Evolutionary conservation across 1,140 invertebrate genomes (phyloP).

Genomic region (Chironomus striatipennis): DNA sequence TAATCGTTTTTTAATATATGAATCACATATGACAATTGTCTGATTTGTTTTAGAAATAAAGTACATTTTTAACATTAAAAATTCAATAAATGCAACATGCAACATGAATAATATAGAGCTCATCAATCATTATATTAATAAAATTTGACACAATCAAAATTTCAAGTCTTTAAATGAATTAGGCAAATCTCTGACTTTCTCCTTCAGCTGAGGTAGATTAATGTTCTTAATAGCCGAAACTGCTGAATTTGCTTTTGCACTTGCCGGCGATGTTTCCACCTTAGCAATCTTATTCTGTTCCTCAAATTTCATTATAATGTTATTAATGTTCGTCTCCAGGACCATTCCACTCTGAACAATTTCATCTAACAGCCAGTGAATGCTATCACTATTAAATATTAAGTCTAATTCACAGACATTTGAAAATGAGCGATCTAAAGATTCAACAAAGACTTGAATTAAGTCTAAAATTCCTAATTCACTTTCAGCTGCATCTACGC

Average conservation of each 20-base stretch:
- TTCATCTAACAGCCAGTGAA: not conserved
- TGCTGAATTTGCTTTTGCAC: not conserved
- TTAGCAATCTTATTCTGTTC: slow-evolving; percentile 8
- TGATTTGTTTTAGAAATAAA: slow-evolving; percentile 28
- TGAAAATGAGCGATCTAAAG: not conserved
- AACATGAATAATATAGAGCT: no score
- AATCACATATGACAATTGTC: no score
- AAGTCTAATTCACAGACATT: slow-evolving; percentile 17
- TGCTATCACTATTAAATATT: slow-evolving; percentile 7
- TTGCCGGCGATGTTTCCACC: not conserved
- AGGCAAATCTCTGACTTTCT: not conserved
- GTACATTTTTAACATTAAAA: slow-evolving; percentile 37
- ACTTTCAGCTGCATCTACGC: not conserved
- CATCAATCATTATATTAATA: no score
- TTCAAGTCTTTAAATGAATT: slow-evolving; percentile 20
- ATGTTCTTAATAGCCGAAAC: not conserved
- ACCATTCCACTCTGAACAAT: not conserved
- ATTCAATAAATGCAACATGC: no score
- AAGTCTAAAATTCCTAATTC: not conserved
- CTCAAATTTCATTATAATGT: not conserved
- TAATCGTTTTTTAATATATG: no score
- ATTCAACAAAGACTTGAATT: not conserved
- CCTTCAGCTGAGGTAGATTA: not conserved
- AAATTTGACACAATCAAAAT: not conserved
- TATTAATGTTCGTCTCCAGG: not conserved